Conservation (phyloP, 2,113 vertebrate species). For the Toxotes jaculatrix region DNA sequence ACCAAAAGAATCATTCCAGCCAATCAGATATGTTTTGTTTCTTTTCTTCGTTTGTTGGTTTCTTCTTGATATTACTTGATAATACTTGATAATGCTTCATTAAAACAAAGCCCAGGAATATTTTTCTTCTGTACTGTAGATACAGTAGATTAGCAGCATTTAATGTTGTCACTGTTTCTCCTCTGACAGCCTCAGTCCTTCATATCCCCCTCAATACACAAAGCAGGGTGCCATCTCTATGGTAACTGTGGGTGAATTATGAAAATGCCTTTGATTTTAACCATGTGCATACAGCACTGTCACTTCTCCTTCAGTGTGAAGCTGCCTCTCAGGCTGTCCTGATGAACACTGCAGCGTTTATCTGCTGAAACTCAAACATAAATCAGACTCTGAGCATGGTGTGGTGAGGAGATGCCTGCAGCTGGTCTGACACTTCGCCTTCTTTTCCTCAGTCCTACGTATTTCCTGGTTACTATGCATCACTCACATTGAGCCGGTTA, state of each 20-base stretch:
- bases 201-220: constrained; percentile 27
- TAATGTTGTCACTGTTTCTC: constrained; percentile 24
- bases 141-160: constrained; percentile 14
- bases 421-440: constrained; percentile 10
- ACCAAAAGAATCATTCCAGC: not conserved
- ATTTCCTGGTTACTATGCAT: constrained; percentile 49
- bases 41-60: no score
- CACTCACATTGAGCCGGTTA: constrained; percentile 38
- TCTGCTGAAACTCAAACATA: not conserved
- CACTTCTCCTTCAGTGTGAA: constrained; percentile 19
- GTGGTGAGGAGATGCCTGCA: constrained; percentile 7
- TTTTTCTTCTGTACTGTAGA: not conserved
- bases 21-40: not conserved
- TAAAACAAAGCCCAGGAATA: not conserved
- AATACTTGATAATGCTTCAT: no score
- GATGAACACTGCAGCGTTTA: constrained; percentile 24
- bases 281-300: not conserved
- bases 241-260: constrained; percentile 66
- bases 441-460: constrained; percentile 8
- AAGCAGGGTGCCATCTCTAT: constrained; percentile 65
- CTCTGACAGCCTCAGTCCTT: constrained; percentile 42
- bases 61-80: no score
- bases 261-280: constrained; percentile 45
- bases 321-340: constrained; percentile 3
- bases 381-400: constrained; percentile 32